phyloP scores from a whole-genome alignment of 2,888 invertebrate species.

The Drosophila fulvimacula region DNA sequence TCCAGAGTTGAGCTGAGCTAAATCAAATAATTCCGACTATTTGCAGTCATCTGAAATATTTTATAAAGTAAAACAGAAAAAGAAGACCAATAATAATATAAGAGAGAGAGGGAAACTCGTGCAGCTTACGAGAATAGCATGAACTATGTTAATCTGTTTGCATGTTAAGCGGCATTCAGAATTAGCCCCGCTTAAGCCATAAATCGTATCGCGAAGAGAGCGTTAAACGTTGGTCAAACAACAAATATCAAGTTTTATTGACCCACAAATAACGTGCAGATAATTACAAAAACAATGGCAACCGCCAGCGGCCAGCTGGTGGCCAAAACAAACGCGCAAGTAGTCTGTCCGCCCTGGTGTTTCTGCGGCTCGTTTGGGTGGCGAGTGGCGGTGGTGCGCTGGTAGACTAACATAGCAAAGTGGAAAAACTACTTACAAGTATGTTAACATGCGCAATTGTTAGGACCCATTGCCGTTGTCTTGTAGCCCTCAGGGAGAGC shows the following conservation, averaged over 20 bases:
- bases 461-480: constrained; percentile 47
- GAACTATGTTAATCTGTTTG: constrained; percentile 51
- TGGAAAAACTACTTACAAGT: constrained; percentile 79
- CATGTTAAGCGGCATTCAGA: constrained; percentile 70
- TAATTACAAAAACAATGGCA: constrained; percentile 76
- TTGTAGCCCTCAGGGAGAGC: constrained; percentile 60
- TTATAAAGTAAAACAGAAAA: neutral
- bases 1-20: neutral
- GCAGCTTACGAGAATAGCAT: constrained; percentile 23
- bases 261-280: constrained; percentile 80
- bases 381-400: constrained; percentile 27
- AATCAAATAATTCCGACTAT: neutral
- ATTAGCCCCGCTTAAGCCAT: constrained; percentile 64
- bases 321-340: constrained; percentile 67
- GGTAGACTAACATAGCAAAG: constrained; percentile 64
- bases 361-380: constrained; percentile 2
- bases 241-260: constrained; percentile 78
- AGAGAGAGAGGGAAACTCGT: constrained; percentile 14
- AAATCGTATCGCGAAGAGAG: constrained; percentile 52
- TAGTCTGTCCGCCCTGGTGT: constrained; percentile 31
- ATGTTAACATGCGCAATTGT: constrained; percentile 80
- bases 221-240: constrained; percentile 56
- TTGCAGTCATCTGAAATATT: constrained; percentile 4
- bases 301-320: constrained; percentile 57
- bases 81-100: neutral